Conservation (phyloP, 2,888 invertebrate species). For the Idaea straminata region DNA sequence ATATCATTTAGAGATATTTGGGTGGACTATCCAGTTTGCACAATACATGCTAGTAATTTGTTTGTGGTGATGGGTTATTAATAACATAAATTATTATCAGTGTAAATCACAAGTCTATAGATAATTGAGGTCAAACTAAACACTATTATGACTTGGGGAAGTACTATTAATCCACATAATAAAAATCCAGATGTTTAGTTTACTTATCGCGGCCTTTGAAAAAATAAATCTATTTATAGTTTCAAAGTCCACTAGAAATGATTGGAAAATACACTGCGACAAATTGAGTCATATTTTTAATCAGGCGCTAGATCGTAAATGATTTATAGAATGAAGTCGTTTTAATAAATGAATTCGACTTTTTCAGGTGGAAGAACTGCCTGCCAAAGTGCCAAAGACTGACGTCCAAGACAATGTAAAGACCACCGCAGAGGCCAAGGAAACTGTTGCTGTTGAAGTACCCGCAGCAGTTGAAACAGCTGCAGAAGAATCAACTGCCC, state of each 20-base stretch:
- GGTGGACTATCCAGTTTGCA: too few relatives aligned
- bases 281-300: neutral
- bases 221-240: too few relatives aligned
- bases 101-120: neutral
- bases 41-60: too few relatives aligned
- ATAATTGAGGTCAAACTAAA: neutral
- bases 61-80: too few relatives aligned
- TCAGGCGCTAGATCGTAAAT: neutral
- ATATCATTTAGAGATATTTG: too few relatives aligned
- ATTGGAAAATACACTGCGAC: neutral
- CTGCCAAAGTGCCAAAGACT: constrained; percentile 79
- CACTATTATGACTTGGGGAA: neutral
- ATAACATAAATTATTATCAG: too few relatives aligned
- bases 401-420: constrained; percentile 57
- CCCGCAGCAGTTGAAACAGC: neutral
- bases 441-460: constrained; percentile 6
- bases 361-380: constrained; percentile 63
- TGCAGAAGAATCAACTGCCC: constrained; percentile 10
- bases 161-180: neutral
- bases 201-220: neutral
- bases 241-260: neutral
- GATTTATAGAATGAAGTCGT: neutral
- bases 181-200: neutral
- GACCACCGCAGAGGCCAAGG: constrained; percentile 27
- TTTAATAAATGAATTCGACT: constrained; percentile 7